Evolutionary conservation across 2,888 invertebrate genomes (phyloP).

Genomic region (Lasioglossum marginatum): DNA sequence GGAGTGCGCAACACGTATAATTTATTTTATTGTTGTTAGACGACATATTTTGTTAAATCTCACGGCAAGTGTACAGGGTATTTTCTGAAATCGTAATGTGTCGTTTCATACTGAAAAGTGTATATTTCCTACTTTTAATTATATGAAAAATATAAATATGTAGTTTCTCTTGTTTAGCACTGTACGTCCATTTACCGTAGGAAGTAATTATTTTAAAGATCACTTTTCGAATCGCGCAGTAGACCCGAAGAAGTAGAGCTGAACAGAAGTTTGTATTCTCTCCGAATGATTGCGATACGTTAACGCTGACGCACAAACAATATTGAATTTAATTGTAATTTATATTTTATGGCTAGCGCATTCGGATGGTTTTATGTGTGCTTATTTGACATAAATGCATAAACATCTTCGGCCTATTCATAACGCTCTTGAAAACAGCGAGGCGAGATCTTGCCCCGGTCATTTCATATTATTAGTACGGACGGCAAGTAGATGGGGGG

Average conservation of each 20-base stretch:
- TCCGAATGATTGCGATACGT: background rate
- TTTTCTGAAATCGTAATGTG: too few species aligned
- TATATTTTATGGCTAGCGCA: background rate
- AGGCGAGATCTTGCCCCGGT: background rate
- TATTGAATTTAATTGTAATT: constrained; percentile 3
- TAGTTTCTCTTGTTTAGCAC: too few species aligned
- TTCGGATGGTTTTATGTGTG: background rate
- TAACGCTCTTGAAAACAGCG: background rate
- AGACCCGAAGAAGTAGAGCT: background rate
- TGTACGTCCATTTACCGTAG: too few species aligned
- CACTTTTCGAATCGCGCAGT: background rate
- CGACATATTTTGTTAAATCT: background rate
- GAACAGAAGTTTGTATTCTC: background rate
- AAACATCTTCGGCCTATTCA: background rate
- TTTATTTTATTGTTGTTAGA: background rate
- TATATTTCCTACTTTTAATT: too few species aligned
- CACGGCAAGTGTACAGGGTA: background rate
- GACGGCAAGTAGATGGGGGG: constrained; percentile 4
- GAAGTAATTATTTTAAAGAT: background rate
- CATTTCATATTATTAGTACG: background rate
- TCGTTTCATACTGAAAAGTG: too few species aligned
- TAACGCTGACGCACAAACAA: background rate
- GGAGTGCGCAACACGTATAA: background rate
- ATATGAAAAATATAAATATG: too few species aligned
- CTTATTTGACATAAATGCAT: background rate